Conservation (phyloP, 2,888 invertebrate species). For the Icerya purchasi region DNA sequence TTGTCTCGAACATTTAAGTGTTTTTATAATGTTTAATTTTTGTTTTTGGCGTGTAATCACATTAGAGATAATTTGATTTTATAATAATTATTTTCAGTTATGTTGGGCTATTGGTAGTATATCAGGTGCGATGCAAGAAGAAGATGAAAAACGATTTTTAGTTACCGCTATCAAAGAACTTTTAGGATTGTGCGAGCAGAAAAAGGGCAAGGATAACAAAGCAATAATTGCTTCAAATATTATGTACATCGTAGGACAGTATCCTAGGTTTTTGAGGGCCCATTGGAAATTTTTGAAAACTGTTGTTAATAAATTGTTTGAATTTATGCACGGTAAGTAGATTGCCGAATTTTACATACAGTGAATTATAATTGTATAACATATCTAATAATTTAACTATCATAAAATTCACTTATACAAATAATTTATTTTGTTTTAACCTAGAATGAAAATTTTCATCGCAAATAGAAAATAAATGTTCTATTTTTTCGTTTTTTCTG, state of each 20-base stretch:
- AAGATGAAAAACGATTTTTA: constrained; percentile 95
- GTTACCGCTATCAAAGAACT: constrained; percentile 97
- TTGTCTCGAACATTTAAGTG: background rate
- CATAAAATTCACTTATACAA: too few species aligned
- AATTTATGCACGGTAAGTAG: constrained; percentile 83
- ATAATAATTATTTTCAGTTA: constrained; percentile 29
- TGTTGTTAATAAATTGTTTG: constrained; percentile 97
- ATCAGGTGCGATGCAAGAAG: constrained; percentile 96
- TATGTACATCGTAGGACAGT: constrained; percentile 99
- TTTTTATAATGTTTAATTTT: background rate
- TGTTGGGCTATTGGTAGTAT: constrained; percentile 99
- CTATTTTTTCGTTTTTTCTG: too few species aligned
- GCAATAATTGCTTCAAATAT: constrained; percentile 99
- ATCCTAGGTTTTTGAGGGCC: constrained; percentile 91
- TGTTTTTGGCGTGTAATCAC: constrained; percentile 12
- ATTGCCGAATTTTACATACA: too few species aligned
- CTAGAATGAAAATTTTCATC: too few species aligned
- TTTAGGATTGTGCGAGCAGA: constrained; percentile 91
- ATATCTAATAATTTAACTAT: too few species aligned
- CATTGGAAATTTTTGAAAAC: constrained; percentile 99
- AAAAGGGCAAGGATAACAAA: constrained; percentile 97
- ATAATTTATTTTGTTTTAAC: too few species aligned
- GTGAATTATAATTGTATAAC: too few species aligned
- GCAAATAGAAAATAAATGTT: too few species aligned
- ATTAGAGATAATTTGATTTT: constrained; percentile 1